Evolutionary conservation across 37 sponge, comb jelly and placozoan genomes (phyloP), one percentile per base, ranked within the genome.

Genomic region (Amphimedon queenslandica): DNA sequence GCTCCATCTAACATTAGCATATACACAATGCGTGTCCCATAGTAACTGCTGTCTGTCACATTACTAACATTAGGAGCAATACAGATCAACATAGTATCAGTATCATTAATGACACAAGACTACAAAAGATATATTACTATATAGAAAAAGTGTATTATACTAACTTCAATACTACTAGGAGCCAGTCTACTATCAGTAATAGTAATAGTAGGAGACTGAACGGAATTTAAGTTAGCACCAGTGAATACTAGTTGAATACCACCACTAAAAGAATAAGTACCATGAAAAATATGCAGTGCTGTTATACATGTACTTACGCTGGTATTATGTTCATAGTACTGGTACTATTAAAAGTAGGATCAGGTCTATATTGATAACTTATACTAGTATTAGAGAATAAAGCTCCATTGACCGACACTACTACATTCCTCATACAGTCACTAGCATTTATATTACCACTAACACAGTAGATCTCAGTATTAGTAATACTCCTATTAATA

Each of bases 221-320:
- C 55, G 1, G 75, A 70, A 68, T 86, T 64, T 21, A 86, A 55
- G 70, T 80, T 40, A 34, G 55, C 63, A 63, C 87, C 87, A 37
- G 58, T 86, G 66, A 86, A 80, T 27, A 18, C 55, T 21, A 86
- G 18, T 3, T 42, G 66, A 34, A 80, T 70, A 30, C 87, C 87
- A 69, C 87, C 87, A 29, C 87, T 86, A 69, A 24, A 40, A 32
- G 27, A 31, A 1, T 57, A 39, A 51, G 58, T 21, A 42, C 11
- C 43, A 23, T 41, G 13, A 74, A 33, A 28, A 27, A n/a, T 58
- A 31, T 72, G 0, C 41, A n/a, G n/a, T 31, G n/a, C 16, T n/a
- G 28, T 72, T 40, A 28, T 55, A 32, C 27, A 70, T 20, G 33
- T 30, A 75, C 76, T 82, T 69, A 82, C 83, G 64, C 58, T 61